These are phyloP conservation scores for Euclidia mi DNA, from an alignment of 2,888 invertebrate species.

Conservation along the genomic window DNA sequence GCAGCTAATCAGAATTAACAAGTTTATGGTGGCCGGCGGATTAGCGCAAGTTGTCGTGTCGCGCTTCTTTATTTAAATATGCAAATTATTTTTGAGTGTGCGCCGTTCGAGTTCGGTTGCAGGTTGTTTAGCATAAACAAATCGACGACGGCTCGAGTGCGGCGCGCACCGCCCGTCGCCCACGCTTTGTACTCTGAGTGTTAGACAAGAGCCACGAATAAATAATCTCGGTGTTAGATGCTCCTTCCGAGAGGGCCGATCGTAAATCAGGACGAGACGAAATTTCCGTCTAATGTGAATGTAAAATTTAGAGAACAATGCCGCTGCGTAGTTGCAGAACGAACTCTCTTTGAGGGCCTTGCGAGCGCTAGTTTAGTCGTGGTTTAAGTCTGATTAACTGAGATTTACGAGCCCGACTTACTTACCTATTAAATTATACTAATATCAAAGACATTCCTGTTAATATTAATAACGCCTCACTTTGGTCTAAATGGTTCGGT, in stretches of 20 bases:
- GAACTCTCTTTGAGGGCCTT: slow-evolving; percentile 71
- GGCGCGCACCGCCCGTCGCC: slow-evolving; percentile 20
- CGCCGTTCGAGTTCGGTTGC: slow-evolving; percentile 72
- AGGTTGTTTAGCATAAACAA: slow-evolving; percentile 84
- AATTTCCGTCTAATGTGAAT: slow-evolving; percentile 82
- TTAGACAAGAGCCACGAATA: slow-evolving; percentile 75
- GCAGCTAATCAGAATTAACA: slow-evolving; percentile 75
- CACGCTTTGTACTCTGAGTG: slow-evolving; percentile 57
- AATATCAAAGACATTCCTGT: slow-evolving; percentile 38
- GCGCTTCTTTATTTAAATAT: slow-evolving; percentile 77
- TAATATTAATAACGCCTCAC: slow-evolving; percentile 35
- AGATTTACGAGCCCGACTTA: slow-evolving; percentile 47
- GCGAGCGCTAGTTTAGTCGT: slow-evolving; percentile 72
- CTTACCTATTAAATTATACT: slow-evolving; percentile 31
- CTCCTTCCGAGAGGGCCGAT: slow-evolving; percentile 72
- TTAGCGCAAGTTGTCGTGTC: slow-evolving; percentile 68
- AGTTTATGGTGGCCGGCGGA: slow-evolving; percentile 65
- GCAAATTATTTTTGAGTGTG: slow-evolving; percentile 81
- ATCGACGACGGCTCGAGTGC: slow-evolving; percentile 58
- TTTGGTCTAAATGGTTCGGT: slow-evolving; percentile 21
- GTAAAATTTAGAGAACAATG: slow-evolving; percentile 81
- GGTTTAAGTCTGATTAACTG: slow-evolving; percentile 68
- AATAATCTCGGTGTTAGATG: slow-evolving; percentile 81
- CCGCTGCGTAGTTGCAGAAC: slow-evolving; percentile 68
- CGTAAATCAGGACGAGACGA: slow-evolving; percentile 82